Base-by-base conservation (phyloP, 35 echinoderm and acorn worm species). In the Nesometra sesokonis region DNA sequence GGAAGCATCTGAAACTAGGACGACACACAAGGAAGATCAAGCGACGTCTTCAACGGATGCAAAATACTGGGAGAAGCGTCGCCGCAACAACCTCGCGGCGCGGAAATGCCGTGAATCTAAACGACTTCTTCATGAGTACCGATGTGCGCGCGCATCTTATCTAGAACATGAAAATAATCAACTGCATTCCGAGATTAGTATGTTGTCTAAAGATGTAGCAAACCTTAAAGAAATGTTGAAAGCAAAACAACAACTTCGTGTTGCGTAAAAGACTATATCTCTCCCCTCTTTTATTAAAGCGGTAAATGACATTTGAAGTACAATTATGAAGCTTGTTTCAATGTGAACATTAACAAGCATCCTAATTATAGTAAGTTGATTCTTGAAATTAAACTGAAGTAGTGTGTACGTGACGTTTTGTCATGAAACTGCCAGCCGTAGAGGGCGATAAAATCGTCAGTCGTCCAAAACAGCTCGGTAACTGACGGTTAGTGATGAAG, bases 161-260 rank as follows among this genome's bases (percentile, higher is more conserved):
- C 82, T 97, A 29, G 87, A 91, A 78, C 80, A 80, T 0, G 95
- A 97, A 82, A 97, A 97, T 79, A 77, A 83, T 0, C 85, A 93
- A 31, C 81, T 97, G 0, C 83, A 87, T 31, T 87, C 90, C 38
- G 89, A 97, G 82, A 67, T 93, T 23, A 81, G 81, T 29, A 17
- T 34, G 29, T 81, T 97, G 0, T 84, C 77, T 13, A 76, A 86
- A 35, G 95, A 97, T 35, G 91, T 97, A 17, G 89, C 88, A 0
- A 79, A 77, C 34, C 57, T 97, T 0, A 92, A 93, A 79, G 89
- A 88, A 46, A 35, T 97, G 21, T 37, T 83, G 38, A 37, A 35
- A 39, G 34, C 34, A 11, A 83, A 83, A n/a, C 81, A 81, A 19
- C 31, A 83, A 37, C 81, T 35, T 30, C 34, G 81, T 17, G 52